Percentiles rank a stretch among this genome's conserved stretches.
These are phyloP conservation scores for Catonia carolina DNA, from an alignment of 2,888 invertebrate species.

Conservation along the genomic window DNA sequence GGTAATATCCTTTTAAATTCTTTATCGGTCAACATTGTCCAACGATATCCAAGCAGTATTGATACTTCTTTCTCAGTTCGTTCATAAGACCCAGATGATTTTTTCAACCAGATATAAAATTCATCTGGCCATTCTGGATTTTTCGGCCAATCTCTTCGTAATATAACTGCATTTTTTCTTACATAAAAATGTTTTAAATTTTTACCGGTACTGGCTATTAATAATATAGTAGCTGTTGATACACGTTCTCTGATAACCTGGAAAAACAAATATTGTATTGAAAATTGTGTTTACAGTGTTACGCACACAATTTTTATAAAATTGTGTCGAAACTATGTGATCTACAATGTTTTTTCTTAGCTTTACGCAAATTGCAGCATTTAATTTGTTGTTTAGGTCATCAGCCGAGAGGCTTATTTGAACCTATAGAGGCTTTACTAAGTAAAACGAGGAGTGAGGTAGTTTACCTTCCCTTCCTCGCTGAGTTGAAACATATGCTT, in stretches of 20 bases:
- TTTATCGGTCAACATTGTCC: slow-evolving; percentile 60
- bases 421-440: no score
- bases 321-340: no score
- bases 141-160: slow-evolving; percentile 60
- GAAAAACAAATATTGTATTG: slow-evolving; percentile 9
- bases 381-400: no score
- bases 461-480: no score
- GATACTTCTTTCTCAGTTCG: slow-evolving; percentile 61
- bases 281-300: no score
- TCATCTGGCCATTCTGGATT: slow-evolving; percentile 58
- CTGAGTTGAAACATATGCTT: no score
- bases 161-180: slow-evolving; percentile 62
- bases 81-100: slow-evolving; percentile 56
- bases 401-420: no score
- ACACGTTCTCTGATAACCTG: slow-evolving; percentile 67
- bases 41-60: slow-evolving; percentile 56
- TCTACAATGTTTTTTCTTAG: no score
- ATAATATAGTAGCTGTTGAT: slow-evolving; percentile 66
- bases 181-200: slow-evolving; percentile 57
- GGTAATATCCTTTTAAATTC: slow-evolving; percentile 47
- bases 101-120: slow-evolving; percentile 59
- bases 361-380: no score
- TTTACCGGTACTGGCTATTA: slow-evolving; percentile 59
- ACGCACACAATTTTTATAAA: no score
- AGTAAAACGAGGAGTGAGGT: no score